Base-by-base conservation (phyloP, 2,113 vertebrate species). In the Smithornis capensis region DNA sequence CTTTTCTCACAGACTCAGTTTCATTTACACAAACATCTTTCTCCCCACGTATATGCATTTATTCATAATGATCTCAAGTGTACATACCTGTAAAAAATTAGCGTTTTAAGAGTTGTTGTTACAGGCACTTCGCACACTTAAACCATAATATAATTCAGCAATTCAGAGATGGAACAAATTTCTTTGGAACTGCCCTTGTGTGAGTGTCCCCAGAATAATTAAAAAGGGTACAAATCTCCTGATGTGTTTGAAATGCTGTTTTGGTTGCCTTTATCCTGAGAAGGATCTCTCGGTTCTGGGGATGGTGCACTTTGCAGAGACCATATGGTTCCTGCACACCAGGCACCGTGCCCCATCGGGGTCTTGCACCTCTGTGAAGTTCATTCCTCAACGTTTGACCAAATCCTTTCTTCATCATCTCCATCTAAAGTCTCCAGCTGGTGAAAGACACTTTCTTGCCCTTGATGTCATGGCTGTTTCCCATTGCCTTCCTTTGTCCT, bases 361-460 rank as follows among this genome's bases (percentile, higher is more conserved):
- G 24, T 38, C 35, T 47, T 35, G 7, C 1, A 8, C 19, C 22
- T 65, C n/a, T 22, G 28, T 9, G 4, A 4, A 49, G 29, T 4
- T 10, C 29, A 7, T 21, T 22, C 27, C 6, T 11, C 28, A 38
- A 14, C 0, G 0, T 52, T 56, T 70, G 35, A 24, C 13, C 1
- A 1, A 70, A n/a, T 3, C 8, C 11, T 14, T 70, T 82, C 33
- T 37, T 25, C 59, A 12, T 7, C 0, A 0, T 40, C 10, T 67
- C 25, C 6, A 0, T 4, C 44, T 40, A 10, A 70, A 47, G 12
- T 19, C 35, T 35, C 42, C 38, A 9, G 2, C 0, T 25, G 10
- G 8, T n/a, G 28, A 47, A n/a, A 67, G 25, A 40, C 12, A 29
- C 4, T 2, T 4, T 3, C 2, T 35, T 80, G 38, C 23, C 25